phyloP scores from a whole-genome alignment of 2,888 invertebrate genomes.

The Anorthoa munda region DNA sequence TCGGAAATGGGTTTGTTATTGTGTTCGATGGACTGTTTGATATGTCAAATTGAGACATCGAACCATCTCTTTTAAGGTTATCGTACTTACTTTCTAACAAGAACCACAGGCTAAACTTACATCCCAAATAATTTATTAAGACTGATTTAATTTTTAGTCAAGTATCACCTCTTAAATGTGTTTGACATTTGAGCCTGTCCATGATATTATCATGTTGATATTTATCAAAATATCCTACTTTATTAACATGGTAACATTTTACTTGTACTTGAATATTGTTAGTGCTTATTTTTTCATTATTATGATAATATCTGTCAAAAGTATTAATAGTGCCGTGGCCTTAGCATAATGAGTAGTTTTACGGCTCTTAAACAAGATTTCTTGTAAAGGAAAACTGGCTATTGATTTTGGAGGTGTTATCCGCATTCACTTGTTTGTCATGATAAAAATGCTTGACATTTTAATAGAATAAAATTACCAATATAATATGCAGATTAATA shows the following conservation, averaged over 20 bases:
- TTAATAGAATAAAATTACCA: not conserved
- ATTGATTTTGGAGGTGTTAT: slow-evolving; percentile 39
- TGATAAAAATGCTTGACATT: not conserved
- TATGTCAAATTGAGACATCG: slow-evolving; percentile 25
- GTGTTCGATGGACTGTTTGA: slow-evolving; percentile 43
- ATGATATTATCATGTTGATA: slow-evolving; percentile 16
- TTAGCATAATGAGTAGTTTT: slow-evolving; percentile 52
- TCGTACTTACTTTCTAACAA: slow-evolving; percentile 46
- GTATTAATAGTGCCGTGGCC: slow-evolving; percentile 50
- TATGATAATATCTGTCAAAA: slow-evolving; percentile 56
- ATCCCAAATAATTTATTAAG: slow-evolving; percentile 12
- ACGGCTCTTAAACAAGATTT: slow-evolving; percentile 46
- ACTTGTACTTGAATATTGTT: slow-evolving; percentile 24
- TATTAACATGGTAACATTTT: slow-evolving; percentile 25
- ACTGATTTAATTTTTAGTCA: not conserved
- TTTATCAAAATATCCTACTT: slow-evolving; percentile 7
- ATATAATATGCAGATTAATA: not conserved
- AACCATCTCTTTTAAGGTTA: slow-evolving; percentile 48
- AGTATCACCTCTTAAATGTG: slow-evolving; percentile 3
- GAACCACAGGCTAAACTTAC: slow-evolving; percentile 8
- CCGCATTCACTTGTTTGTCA: slow-evolving; percentile 6
- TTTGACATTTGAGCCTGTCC: not conserved
- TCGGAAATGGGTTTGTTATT: slow-evolving; percentile 51
- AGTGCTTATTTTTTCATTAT: slow-evolving; percentile 44
- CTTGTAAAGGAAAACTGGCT: slow-evolving; percentile 29